A percentile compares a stretch with the other conserved stretches of the same genome.
Conservation (phyloP, 2,797 vertebrate genomes). For the Malacoctenus gilli region DNA sequence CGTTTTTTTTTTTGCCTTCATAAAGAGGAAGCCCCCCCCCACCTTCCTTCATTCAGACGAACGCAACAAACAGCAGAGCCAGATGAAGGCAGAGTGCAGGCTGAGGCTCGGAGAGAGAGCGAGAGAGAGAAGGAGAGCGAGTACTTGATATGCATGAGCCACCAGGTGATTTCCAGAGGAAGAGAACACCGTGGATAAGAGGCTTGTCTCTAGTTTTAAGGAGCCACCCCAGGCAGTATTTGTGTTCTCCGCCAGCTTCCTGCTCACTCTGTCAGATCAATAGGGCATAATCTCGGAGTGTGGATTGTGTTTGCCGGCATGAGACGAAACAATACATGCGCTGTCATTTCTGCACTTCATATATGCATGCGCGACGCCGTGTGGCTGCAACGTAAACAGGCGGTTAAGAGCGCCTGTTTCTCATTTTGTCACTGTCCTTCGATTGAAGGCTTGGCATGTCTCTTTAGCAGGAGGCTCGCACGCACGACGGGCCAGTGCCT, state of each 20-base stretch:
- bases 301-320: conserved; percentile 55
- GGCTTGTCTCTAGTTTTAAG: conserved; percentile 75
- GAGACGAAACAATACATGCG: conserved; percentile 55
- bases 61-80: conserved; percentile 43
- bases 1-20: conserved; percentile 21
- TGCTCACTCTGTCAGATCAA: conserved; percentile 72
- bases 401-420: conserved; percentile 8
- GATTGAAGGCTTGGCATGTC: background rate
- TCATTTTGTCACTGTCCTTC: conserved; percentile 10
- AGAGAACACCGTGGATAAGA: conserved; percentile 71
- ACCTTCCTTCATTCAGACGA: conserved; percentile 13
- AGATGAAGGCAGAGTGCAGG: conserved; percentile 39
- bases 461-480: conserved; percentile 20
- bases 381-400: background rate
- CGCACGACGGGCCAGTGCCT: conserved; percentile 25
- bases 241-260: conserved; percentile 69
- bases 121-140: too few relatives aligned
- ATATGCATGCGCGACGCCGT: conserved; percentile 17
- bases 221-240: conserved; percentile 74
- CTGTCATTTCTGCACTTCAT: conserved; percentile 29
- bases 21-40: conserved; percentile 23
- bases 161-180: conserved; percentile 77
- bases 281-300: conserved; percentile 58
- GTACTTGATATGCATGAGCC: conserved; percentile 77
- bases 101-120: conserved; percentile 38